A percentile compares a stretch with the other conserved stretches of the same genome.
Conservation (phyloP, 2,113 vertebrate species). For the Setophaga coronata region DNA sequence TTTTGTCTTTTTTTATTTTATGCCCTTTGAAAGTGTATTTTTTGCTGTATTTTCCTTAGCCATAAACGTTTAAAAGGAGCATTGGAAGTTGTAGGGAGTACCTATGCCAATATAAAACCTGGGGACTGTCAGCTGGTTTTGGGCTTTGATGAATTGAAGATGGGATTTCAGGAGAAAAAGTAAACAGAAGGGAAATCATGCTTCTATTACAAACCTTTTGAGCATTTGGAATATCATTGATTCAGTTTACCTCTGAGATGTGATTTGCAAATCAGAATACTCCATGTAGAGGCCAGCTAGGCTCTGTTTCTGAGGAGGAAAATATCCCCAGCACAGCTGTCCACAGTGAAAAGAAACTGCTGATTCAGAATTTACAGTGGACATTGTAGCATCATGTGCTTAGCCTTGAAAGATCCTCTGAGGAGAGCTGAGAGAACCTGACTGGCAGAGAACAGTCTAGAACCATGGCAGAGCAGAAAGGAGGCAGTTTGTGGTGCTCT, state of each 20-base stretch:
- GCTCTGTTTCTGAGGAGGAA: background rate
- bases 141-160: background rate
- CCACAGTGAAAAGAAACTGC: background rate
- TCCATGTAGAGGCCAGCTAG: background rate
- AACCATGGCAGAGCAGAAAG: background rate
- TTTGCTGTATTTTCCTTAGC: background rate
- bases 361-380: background rate
- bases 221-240: background rate
- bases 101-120: background rate
- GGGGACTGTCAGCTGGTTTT: background rate
- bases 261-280: background rate
- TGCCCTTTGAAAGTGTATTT: background rate
- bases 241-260: background rate
- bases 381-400: background rate
- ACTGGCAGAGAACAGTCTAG: background rate
- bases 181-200: background rate
- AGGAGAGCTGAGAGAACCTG: background rate
- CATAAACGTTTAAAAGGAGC: background rate
- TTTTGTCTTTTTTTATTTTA: background rate
- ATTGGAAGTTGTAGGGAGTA: background rate
- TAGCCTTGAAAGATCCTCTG: background rate
- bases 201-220: background rate
- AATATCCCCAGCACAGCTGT: background rate
- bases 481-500: background rate
- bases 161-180: background rate